Percentiles rank a stretch among this genome's conserved stretches.
Conservation (phyloP, 2,888 invertebrate genomes). For the Diarsia mendica region DNA sequence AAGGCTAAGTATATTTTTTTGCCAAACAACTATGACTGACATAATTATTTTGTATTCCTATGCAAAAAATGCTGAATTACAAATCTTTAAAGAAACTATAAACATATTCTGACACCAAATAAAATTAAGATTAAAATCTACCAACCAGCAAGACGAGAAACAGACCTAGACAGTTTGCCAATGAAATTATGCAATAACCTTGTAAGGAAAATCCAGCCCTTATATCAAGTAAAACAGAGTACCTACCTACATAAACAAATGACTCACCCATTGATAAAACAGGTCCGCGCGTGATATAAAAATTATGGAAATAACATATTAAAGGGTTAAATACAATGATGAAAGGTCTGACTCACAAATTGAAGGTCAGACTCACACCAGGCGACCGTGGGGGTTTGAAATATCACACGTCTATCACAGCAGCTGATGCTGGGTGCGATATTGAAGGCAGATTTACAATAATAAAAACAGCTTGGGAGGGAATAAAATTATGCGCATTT, state of each 20-base stretch:
- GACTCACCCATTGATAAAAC: conserved; percentile 55
- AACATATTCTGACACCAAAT: conserved; percentile 4
- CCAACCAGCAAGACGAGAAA: background rate
- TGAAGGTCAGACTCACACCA: conserved; percentile 66
- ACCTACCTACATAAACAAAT: conserved; percentile 34
- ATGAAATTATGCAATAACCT: conserved; percentile 15
- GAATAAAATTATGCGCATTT: conserved; percentile 29
- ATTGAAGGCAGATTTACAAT: conserved; percentile 42
- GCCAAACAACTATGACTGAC: background rate
- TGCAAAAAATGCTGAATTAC: too few species aligned
- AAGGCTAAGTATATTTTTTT: background rate
- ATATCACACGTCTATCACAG: conserved; percentile 65
- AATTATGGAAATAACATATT: conserved; percentile 51
- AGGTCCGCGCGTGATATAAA: conserved; percentile 41
- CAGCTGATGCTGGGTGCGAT: conserved; percentile 36
- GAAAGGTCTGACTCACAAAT: conserved; percentile 72
- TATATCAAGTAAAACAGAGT: conserved; percentile 24
- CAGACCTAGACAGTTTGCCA: background rate
- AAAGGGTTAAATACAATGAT: conserved; percentile 65
- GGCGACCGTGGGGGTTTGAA: conserved; percentile 78
- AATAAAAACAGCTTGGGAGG: conserved; percentile 15
- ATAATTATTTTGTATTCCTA: background rate
- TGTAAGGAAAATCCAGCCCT: conserved; percentile 15
- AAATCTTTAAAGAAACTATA: conserved; percentile 1
- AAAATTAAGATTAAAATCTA: background rate